These are phyloP conservation scores for Chaetura pelagica DNA, from an alignment of 2,113 vertebrate species.

Conservation along the genomic window DNA sequence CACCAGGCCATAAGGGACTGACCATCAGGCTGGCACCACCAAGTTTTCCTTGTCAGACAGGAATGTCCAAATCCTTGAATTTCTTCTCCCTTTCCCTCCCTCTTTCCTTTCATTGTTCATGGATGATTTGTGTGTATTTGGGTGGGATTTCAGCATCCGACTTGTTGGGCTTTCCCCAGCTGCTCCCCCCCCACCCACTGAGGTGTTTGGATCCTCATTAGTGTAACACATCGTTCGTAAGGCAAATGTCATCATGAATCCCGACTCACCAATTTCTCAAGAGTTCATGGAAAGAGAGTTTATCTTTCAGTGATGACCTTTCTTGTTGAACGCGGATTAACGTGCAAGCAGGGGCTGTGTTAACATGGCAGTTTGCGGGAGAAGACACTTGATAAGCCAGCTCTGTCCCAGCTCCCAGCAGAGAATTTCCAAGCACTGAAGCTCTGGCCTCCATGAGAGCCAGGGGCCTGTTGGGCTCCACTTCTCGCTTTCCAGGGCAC, in stretches of 20 bases:
- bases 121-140: background rate
- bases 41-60: background rate
- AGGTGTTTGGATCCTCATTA: background rate
- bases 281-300: slow-evolving; percentile 32
- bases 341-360: background rate
- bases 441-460: background rate
- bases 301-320: slow-evolving; percentile 50
- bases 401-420: background rate
- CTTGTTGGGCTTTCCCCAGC: background rate
- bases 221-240: background rate
- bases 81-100: background rate
- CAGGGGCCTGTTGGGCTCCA: background rate
- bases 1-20: background rate
- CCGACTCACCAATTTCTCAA: background rate
- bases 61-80: background rate
- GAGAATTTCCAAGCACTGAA: background rate
- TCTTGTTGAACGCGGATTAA: background rate
- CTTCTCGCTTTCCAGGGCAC: background rate
- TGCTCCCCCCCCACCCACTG: accelerated
- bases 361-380: background rate
- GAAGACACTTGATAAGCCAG: background rate
- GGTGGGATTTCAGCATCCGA: background rate
- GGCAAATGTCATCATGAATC: slow-evolving; percentile 26
- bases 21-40: background rate
- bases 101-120: accelerated